These are phyloP conservation scores for Nemapogon koenigi DNA, from an alignment of 2,888 invertebrate genomes.

Conservation along the genomic window DNA sequence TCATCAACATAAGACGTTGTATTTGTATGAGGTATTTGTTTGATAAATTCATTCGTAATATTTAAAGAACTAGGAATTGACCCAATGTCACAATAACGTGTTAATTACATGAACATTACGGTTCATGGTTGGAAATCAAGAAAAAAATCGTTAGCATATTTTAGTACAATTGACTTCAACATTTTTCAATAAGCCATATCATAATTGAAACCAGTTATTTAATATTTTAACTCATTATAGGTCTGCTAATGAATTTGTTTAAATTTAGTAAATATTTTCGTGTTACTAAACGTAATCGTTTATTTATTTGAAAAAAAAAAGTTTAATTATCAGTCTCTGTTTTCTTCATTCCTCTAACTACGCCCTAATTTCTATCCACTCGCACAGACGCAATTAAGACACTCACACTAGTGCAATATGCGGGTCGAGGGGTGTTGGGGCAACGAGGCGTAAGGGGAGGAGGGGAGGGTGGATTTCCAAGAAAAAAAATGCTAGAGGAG, in stretches of 20 bases:
- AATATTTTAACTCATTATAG: too few relatives aligned
- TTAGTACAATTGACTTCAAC: too few relatives aligned
- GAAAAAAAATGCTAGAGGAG: constrained; percentile 43
- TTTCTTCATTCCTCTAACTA: constrained; percentile 24
- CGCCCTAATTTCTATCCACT: constrained; percentile 63
- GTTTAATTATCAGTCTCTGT: neutral
- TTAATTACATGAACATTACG: too few relatives aligned
- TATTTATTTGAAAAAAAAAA: neutral
- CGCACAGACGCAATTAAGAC: constrained; percentile 66
- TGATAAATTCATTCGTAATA: too few relatives aligned
- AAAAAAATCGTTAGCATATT: too few relatives aligned
- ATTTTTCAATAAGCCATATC: too few relatives aligned
- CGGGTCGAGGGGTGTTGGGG: constrained; percentile 19
- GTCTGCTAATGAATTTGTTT: neutral
- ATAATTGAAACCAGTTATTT: too few relatives aligned
- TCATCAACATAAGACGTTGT: too few relatives aligned
- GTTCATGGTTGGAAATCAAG: too few relatives aligned
- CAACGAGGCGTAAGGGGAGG: constrained; percentile 18
- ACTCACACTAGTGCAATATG: constrained; percentile 50
- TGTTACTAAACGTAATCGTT: neutral
- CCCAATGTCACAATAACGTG: too few relatives aligned
- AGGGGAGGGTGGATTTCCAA: constrained; percentile 21
- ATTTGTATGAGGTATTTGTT: too few relatives aligned
- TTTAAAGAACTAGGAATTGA: too few relatives aligned
- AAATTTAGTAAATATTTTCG: neutral